A percentile compares a stretch with the other conserved stretches of the same genome.
Conservation (phyloP, 2,888 invertebrate species). For the Eueremaeus valkanovi region DNA sequence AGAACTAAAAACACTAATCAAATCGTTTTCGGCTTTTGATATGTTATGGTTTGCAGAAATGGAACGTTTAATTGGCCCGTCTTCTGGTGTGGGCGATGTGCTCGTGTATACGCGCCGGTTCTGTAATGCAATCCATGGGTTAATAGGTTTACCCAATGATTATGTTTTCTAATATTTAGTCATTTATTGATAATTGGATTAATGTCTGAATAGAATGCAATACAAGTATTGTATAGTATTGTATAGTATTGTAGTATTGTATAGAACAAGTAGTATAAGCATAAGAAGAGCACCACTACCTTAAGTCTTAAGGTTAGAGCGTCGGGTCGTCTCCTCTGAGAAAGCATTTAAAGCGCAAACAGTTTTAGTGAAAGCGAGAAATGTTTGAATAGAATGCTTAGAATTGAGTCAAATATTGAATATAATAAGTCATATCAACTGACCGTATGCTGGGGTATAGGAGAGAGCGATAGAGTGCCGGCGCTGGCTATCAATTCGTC, state of each 20-base stretch:
- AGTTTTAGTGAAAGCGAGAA: not conserved
- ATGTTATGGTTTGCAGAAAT: conserved; percentile 68
- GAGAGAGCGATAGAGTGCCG: conserved; percentile 70
- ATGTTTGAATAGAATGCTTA: conserved; percentile 49
- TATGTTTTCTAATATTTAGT: not conserved
- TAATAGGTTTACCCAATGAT: not conserved
- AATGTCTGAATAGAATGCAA: too few relatives aligned
- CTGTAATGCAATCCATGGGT: conserved; percentile 42
- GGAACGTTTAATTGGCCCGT: conserved; percentile 57
- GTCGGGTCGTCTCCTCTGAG: conserved; percentile 25
- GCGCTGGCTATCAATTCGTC: conserved; percentile 89
- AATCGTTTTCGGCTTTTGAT: conserved; percentile 66
- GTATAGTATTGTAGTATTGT: too few relatives aligned
- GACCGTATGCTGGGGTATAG: conserved; percentile 54
- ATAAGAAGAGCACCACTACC: not conserved
- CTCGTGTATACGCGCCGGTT: conserved; percentile 49
- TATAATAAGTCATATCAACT: too few relatives aligned
- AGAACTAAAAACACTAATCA: conserved; percentile 74
- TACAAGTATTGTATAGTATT: too few relatives aligned
- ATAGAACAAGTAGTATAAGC: too few relatives aligned
- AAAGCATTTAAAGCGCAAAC: not conserved
- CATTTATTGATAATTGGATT: too few relatives aligned
- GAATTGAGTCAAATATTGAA: too few relatives aligned
- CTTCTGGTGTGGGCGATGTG: conserved; percentile 50
- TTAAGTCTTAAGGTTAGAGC: conserved; percentile 25